phyloP scores from a whole-genome alignment of 2,797 vertebrate species.

The Uromys caudimaculatus region DNA sequence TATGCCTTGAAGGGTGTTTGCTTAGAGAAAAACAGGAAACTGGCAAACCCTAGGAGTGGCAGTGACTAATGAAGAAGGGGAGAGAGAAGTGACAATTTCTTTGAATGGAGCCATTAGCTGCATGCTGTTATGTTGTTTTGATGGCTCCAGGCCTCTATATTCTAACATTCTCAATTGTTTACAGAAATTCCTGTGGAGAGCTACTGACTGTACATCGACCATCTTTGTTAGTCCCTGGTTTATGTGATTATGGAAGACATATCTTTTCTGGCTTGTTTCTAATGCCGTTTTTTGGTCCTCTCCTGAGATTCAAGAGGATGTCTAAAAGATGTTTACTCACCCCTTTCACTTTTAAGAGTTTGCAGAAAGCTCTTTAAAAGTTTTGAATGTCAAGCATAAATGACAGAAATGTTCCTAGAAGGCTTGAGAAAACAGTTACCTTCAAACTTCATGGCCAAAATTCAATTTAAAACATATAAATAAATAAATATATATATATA shows the following conservation, averaged over 20 bases:
- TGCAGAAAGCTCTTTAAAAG: not conserved
- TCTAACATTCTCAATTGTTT: slow-evolving; percentile 64
- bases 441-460: not conserved
- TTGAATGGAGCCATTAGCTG: slow-evolving; percentile 67
- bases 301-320: not conserved
- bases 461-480: not conserved
- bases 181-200: slow-evolving; percentile 61
- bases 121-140: slow-evolving; percentile 36
- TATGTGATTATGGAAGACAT: not conserved
- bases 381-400: slow-evolving; percentile 29
- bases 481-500: too few species aligned
- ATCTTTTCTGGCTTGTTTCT: not conserved
- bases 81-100: slow-evolving; percentile 61
- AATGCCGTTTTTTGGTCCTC: not conserved
- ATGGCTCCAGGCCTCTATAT: slow-evolving; percentile 6
- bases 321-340: not conserved
- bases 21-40: slow-evolving; percentile 61
- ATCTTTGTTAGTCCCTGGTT: not conserved
- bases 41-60: slow-evolving; percentile 58
- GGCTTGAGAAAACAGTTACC: slow-evolving; percentile 5
- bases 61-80: slow-evolving; percentile 76
- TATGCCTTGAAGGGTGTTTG: slow-evolving; percentile 65
- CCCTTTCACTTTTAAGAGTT: not conserved
- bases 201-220: not conserved
- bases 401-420: not conserved